These are phyloP conservation scores for Erpobdella octoculata DNA, from an alignment of 2,888 invertebrate genomes.

Conservation along the genomic window DNA sequence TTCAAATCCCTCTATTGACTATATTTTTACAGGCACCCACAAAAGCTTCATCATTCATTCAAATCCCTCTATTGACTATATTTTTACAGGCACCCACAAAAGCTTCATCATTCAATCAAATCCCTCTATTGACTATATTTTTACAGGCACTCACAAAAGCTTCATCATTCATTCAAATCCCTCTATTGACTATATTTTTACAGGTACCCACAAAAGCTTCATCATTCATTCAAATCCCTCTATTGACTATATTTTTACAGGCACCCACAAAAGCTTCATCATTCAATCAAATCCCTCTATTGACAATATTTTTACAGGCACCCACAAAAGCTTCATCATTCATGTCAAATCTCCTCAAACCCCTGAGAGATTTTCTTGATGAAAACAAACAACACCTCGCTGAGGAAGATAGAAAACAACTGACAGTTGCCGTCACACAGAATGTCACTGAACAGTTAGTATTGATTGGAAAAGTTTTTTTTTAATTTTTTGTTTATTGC, in stretches of 20 bases:
- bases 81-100: conserved; percentile 35
- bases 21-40: conserved; percentile 32
- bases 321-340: conserved; percentile 45
- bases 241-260: too few species aligned
- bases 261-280: conserved; percentile 42
- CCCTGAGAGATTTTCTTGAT: conserved; percentile 43
- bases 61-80: conserved; percentile 40
- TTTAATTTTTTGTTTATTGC: too few species aligned
- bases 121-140: conserved; percentile 38
- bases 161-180: conserved; percentile 44
- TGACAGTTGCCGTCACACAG: conserved; percentile 16
- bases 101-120: conserved; percentile 45
- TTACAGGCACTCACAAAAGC: conserved; percentile 39
- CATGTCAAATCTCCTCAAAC: conserved; percentile 42
- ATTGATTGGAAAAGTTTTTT: background rate
- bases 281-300: conserved; percentile 41
- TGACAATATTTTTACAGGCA: conserved; percentile 17
- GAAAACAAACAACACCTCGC: conserved; percentile 41
- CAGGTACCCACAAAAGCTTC: conserved; percentile 42
- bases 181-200: too few species aligned
- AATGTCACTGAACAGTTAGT: conserved; percentile 29
- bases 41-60: conserved; percentile 46
- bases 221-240: conserved; percentile 41
- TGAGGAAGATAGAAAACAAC: conserved; percentile 6
- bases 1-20: conserved; percentile 41